phyloP scores from a whole-genome alignment of 2,797 vertebrate species.

The Characodon lateralis region DNA sequence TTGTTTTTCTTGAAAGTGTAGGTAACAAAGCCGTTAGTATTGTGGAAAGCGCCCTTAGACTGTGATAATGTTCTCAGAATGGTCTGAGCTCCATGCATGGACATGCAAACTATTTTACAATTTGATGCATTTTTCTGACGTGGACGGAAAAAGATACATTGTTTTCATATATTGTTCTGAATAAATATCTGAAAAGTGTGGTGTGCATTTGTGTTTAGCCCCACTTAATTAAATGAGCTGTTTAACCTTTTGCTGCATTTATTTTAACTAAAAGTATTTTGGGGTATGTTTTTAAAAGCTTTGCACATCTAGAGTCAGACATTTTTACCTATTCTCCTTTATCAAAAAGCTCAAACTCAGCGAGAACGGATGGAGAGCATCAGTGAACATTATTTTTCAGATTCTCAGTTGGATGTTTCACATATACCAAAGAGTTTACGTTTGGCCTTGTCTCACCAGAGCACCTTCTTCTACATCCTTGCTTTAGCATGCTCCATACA shows the following conservation, averaged over 20 bases:
- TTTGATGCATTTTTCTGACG: not conserved
- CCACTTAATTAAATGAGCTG: not conserved
- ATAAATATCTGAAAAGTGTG: not conserved
- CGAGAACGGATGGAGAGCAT: not conserved
- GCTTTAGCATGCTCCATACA: not conserved
- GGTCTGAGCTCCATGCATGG: not conserved
- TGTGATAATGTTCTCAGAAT: slow-evolving; percentile 1
- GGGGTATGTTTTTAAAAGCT: not conserved
- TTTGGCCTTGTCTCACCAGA: not conserved
- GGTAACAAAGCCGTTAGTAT: not conserved
- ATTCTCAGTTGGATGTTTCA: too few species aligned
- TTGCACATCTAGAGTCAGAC: not conserved
- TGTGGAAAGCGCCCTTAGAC: not conserved
- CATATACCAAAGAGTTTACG: not conserved
- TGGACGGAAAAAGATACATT: not conserved
- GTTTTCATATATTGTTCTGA: not conserved
- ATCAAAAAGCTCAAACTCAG: not conserved
- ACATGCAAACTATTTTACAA: not conserved
- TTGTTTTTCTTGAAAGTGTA: not conserved
- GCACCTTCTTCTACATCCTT: not conserved
- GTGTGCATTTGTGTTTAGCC: not conserved
- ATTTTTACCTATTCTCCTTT: not conserved
- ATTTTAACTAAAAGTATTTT: not conserved
- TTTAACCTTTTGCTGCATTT: not conserved
- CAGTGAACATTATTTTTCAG: not conserved